These are phyloP conservation scores for Drosophila ercepeae DNA, from an alignment of 1,140 invertebrate species.

Conservation along the genomic window DNA sequence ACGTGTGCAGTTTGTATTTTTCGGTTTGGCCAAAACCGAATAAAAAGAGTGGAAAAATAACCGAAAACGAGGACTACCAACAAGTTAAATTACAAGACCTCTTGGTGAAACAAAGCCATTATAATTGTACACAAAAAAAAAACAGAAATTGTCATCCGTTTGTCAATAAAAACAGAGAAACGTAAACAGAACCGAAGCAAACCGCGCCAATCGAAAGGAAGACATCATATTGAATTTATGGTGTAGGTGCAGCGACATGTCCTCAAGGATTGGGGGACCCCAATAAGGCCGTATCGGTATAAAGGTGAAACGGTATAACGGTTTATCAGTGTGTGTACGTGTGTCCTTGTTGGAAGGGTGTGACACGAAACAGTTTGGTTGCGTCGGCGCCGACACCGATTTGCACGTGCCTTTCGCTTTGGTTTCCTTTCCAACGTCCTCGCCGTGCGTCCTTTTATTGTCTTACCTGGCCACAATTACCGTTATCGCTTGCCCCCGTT, in stretches of 20 bases:
- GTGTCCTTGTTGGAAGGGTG: slow-evolving; percentile 24
- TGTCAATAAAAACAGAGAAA: slow-evolving; percentile 51
- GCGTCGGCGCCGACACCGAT: slow-evolving; percentile 38
- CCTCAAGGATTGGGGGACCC: slow-evolving; percentile 6
- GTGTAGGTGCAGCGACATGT: slow-evolving; percentile 56
- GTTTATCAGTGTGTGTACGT: not conserved
- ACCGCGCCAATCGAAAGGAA: slow-evolving; percentile 14
- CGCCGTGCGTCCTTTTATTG: slow-evolving; percentile 24
- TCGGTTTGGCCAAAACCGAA: slow-evolving; percentile 39
- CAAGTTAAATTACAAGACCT: slow-evolving; percentile 5
- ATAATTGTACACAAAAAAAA: slow-evolving; percentile 6
- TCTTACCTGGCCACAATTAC: slow-evolving; percentile 75
- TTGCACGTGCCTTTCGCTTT: slow-evolving; percentile 28
- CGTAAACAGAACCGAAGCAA: slow-evolving; percentile 16
- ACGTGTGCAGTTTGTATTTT: slow-evolving; percentile 70
- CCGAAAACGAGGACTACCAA: not conserved
- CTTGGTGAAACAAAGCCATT: slow-evolving; percentile 16
- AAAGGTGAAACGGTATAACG: not conserved
- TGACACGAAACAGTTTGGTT: slow-evolving; percentile 41
- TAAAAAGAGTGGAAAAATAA: slow-evolving; percentile 11
- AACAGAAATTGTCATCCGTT: slow-evolving; percentile 40
- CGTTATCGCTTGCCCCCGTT: slow-evolving; percentile 28
- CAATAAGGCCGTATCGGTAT: not conserved
- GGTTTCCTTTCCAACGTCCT: slow-evolving; percentile 8
- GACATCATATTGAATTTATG: slow-evolving; percentile 61